A percentile compares a stretch with the other conserved stretches of the same genome.
Conservation (phyloP, 2,888 invertebrate species). For the Patella caerulea region DNA sequence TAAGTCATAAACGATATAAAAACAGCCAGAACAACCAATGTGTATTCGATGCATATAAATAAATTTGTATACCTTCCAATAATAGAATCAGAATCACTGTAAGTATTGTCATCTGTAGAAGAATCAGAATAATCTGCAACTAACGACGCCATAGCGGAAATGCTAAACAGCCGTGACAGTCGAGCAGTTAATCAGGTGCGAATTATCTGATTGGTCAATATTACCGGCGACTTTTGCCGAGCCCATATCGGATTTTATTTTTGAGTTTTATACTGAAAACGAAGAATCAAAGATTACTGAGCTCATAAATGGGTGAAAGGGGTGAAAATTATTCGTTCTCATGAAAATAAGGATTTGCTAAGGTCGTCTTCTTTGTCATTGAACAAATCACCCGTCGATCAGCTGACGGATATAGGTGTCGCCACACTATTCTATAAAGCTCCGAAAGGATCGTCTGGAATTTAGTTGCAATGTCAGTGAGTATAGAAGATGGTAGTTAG, state of each 20-base stretch:
- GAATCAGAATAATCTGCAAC: constrained; percentile 70
- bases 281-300: not conserved
- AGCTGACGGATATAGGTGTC: constrained; percentile 68
- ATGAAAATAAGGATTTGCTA: constrained; percentile 20
- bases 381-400: constrained; percentile 54
- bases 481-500: no score
- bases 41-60: no score
- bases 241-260: constrained; percentile 14
- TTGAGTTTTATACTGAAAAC: not conserved
- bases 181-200: constrained; percentile 20
- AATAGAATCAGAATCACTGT: constrained; percentile 34
- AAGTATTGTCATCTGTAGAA: constrained; percentile 55
- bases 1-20: no score
- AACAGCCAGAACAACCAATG: no score
- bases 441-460: constrained; percentile 32
- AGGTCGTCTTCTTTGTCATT: constrained; percentile 35
- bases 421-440: constrained; percentile 37
- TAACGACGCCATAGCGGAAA: constrained; percentile 61
- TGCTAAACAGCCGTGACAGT: constrained; percentile 24
- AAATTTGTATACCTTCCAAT: constrained; percentile 1
- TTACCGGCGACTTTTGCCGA: constrained; percentile 44
- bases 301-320: not conserved
- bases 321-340: not conserved
- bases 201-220: constrained; percentile 48
- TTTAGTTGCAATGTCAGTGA: constrained; percentile 6